Evolutionary conservation across 2,797 vertebrate species (phyloP).

Genomic region (Neosilurus hyrtlii): DNA sequence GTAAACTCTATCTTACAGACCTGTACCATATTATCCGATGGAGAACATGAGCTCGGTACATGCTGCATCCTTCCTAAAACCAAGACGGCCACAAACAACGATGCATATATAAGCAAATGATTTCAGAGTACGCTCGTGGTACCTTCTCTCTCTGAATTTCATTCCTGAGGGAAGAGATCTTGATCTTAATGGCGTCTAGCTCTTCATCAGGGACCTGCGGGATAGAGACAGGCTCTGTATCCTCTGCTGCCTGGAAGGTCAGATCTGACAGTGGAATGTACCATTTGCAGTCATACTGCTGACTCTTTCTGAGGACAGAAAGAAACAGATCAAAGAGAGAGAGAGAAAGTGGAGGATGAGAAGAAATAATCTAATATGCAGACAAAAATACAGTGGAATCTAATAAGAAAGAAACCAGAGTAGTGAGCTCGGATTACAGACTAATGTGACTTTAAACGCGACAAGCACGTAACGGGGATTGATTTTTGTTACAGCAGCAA

Average conservation of each 20-base stretch:
- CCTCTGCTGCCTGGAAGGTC: conserved; percentile 90
- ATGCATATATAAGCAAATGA: neutral
- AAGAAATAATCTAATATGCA: conserved; percentile 40
- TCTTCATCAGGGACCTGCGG: conserved; percentile 92
- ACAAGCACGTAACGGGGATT: neutral
- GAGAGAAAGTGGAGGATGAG: conserved; percentile 15
- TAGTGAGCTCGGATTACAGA: conserved; percentile 15
- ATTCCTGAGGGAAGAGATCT: conserved; percentile 96
- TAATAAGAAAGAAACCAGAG: conserved; percentile 38
- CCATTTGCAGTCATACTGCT: conserved; percentile 98
- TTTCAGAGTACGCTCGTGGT: neutral
- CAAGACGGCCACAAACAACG: neutral
- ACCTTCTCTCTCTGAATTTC: conserved; percentile 97
- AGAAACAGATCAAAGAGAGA: neutral
- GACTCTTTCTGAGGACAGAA: conserved; percentile 80
- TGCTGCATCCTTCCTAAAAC: neutral
- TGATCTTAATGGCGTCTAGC: conserved; percentile 93
- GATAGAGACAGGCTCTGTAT: conserved; percentile 82
- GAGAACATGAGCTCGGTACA: neutral
- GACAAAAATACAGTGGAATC: conserved; percentile 44
- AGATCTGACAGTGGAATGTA: conserved; percentile 93
- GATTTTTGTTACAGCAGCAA: neutral
- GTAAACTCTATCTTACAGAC: neutral
- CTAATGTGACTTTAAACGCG: conserved; percentile 30
- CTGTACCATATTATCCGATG: neutral